Conservation (phyloP, 2,797 vertebrate genomes). For the Molossus alvarezi region DNA sequence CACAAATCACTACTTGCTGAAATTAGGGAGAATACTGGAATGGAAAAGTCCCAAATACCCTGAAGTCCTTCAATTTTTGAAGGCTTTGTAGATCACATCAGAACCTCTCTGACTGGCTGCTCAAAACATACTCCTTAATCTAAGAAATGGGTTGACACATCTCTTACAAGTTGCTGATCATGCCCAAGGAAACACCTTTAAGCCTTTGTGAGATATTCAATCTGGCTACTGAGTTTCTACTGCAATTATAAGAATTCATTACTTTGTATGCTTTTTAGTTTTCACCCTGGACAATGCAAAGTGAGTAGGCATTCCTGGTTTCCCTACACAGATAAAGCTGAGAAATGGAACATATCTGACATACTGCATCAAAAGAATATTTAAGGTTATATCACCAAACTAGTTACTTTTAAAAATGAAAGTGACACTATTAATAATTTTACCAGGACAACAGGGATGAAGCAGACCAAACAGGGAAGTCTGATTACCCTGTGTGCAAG, state of each 20-base stretch:
- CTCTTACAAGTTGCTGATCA: constrained; percentile 15
- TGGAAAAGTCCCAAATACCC: background rate
- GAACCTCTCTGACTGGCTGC: background rate
- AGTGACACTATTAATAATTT: constrained; percentile 30
- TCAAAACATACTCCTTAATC: constrained; percentile 39
- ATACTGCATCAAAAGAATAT: constrained; percentile 32
- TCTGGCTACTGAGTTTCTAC: background rate
- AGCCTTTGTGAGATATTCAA: background rate
- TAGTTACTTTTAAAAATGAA: constrained; percentile 43
- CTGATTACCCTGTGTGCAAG: background rate
- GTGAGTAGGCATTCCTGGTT: background rate
- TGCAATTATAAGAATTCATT: constrained; percentile 9
- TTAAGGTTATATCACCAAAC: background rate
- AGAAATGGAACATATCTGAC: background rate
- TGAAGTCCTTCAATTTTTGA: background rate
- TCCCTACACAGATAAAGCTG: background rate
- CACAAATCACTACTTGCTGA: constrained; percentile 18
- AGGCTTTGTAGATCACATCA: background rate
- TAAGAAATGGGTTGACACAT: background rate
- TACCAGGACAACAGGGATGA: background rate
- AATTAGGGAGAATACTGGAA: background rate
- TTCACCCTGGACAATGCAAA: constrained; percentile 44
- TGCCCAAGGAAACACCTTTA: background rate
- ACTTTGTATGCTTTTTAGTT: background rate
- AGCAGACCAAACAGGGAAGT: constrained; percentile 26